These are phyloP conservation scores for Belgica antarctica DNA, from an alignment of 2,888 invertebrate species.

Conservation along the genomic window DNA sequence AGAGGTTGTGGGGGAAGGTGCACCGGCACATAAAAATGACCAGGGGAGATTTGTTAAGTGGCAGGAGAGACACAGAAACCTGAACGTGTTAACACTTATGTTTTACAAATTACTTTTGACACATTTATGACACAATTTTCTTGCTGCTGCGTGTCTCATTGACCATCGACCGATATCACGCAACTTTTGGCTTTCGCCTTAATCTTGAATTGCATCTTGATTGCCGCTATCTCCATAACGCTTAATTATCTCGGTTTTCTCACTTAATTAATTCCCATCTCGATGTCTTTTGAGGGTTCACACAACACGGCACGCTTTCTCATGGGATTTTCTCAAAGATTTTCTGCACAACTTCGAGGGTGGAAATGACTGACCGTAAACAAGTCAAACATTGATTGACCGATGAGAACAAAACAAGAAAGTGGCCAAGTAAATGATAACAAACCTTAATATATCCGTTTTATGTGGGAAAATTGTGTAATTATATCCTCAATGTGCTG, in stretches of 20 bases:
- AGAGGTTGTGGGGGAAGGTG: conserved; percentile 7
- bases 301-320: background rate
- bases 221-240: background rate
- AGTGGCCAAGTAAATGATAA: conserved; percentile 20
- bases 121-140: conserved; percentile 13
- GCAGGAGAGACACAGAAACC: conserved; percentile 8
- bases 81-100: conserved; percentile 44
- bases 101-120: conserved; percentile 41
- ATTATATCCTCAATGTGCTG: conserved; percentile 22
- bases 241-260: conserved; percentile 12
- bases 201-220: too few species aligned
- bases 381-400: background rate
- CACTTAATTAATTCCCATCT: background rate
- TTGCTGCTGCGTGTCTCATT: background rate
- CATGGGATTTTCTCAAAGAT: conserved; percentile 1
- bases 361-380: background rate
- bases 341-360: conserved; percentile 8
- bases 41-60: conserved; percentile 2
- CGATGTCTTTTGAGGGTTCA: conserved; percentile 8
- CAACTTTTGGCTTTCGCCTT: too few species aligned
- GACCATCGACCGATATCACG: conserved; percentile 1
- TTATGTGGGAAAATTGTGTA: conserved; percentile 12
- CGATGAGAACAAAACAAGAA: background rate
- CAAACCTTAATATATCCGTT: conserved; percentile 39
- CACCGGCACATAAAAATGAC: background rate